Percentiles rank a stretch among this genome's conserved stretches.
These are phyloP conservation scores for Sarotherodon lohbergeri DNA, from an alignment of 2,113 vertebrate genomes.

Conservation along the genomic window DNA sequence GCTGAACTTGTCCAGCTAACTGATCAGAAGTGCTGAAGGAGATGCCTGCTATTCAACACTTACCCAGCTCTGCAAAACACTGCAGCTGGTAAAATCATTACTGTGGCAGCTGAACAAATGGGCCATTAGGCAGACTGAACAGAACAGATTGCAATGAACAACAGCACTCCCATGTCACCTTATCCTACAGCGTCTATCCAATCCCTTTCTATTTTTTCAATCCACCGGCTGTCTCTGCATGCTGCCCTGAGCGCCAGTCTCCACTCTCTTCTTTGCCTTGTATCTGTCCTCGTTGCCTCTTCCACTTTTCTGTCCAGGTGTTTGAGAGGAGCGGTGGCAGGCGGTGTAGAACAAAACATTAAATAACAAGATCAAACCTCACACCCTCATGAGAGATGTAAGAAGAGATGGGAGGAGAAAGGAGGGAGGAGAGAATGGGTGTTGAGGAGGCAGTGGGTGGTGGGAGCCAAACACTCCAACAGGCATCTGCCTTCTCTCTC, in stretches of 20 bases:
- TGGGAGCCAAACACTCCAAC: neutral
- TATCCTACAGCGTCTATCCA: conserved; percentile 9
- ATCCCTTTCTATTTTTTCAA: conserved; percentile 1
- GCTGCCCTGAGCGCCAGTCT: neutral
- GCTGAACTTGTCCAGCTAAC: neutral
- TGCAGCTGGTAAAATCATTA: neutral
- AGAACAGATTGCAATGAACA: neutral
- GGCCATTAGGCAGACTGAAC: conserved; percentile 11
- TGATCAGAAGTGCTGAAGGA: neutral
- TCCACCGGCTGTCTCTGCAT: neutral
- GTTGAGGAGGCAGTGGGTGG: conserved; percentile 15
- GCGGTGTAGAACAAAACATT: neutral
- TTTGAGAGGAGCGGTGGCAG: neutral
- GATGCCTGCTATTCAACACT: neutral
- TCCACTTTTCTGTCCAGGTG: conserved; percentile 28
- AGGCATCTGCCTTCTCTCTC: neutral
- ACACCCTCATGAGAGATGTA: conserved; percentile 11
- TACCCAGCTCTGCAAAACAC: neutral
- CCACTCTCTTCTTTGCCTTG: neutral
- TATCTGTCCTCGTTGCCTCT: neutral
- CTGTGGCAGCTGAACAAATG: neutral
- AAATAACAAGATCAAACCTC: conserved; percentile 35
- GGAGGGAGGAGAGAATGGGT: conserved; percentile 3
- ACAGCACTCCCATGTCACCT: neutral
- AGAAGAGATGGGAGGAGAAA: conserved; percentile 8